Percentiles rank a stretch among this genome's conserved stretches.
Evolutionary conservation across 1,140 invertebrate species (phyloP).

Genomic region (Melipona quadrifasciata): DNA sequence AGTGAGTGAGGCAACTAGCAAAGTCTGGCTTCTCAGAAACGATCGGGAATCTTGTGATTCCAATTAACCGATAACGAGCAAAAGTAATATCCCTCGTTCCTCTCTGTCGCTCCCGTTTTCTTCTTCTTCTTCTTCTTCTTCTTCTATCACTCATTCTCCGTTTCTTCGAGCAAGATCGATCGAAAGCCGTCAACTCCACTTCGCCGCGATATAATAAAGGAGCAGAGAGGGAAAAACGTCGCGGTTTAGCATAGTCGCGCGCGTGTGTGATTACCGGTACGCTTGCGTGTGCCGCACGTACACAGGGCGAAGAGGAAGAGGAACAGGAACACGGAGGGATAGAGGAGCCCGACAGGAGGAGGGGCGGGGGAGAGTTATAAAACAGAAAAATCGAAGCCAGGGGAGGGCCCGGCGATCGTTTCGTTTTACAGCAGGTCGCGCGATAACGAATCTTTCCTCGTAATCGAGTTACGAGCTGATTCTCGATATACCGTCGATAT

Average conservation of each 20-base stretch:
- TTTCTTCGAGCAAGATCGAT: constrained; percentile 50
- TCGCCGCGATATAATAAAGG: background rate
- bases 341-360: too few species aligned
- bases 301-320: background rate
- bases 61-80: constrained; percentile 71
- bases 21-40: constrained; percentile 54
- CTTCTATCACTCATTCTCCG: constrained; percentile 15
- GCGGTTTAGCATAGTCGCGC: background rate
- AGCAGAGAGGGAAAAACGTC: background rate
- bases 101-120: background rate
- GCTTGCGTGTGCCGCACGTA: too few species aligned
- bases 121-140: background rate
- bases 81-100: constrained; percentile 62
- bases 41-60: constrained; percentile 68
- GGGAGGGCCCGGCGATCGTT: background rate
- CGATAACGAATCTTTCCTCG: constrained; percentile 7
- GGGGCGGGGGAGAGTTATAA: too few species aligned
- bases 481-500: background rate
- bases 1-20: background rate
- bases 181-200: constrained; percentile 2
- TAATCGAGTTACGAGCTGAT: constrained; percentile 21
- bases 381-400: background rate
- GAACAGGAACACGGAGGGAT: background rate
- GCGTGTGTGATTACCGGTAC: background rate
- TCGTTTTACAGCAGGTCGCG: background rate